A percentile compares a stretch with the other conserved stretches of the same genome.
Conservation (phyloP, 2,888 invertebrate genomes). For the Iphiclides podalirius region DNA sequence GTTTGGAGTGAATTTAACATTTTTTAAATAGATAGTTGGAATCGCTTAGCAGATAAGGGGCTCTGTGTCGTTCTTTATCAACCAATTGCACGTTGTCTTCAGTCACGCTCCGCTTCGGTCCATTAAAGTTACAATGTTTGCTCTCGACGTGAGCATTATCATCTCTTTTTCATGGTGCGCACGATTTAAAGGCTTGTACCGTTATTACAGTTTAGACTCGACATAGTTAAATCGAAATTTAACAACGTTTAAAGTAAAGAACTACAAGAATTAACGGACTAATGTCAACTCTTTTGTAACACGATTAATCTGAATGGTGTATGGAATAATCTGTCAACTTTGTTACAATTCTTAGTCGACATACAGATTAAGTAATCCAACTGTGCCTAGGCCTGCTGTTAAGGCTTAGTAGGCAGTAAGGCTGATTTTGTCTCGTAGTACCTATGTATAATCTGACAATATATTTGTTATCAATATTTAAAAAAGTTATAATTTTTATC, state of each 20-base stretch:
- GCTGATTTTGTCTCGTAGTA: too few relatives aligned
- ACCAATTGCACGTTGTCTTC: conserved; percentile 51
- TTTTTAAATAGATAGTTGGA: background rate
- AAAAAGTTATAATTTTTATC: too few relatives aligned
- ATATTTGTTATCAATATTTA: too few relatives aligned
- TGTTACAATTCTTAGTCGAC: too few relatives aligned
- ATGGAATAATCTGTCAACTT: too few relatives aligned
- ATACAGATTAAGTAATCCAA: too few relatives aligned
- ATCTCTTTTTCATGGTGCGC: conserved; percentile 24
- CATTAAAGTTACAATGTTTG: conserved; percentile 48
- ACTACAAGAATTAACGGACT: too few relatives aligned
- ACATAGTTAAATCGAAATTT: background rate
- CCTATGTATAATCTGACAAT: too few relatives aligned
- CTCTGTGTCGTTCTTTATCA: conserved; percentile 39
- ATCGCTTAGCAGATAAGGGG: background rate
- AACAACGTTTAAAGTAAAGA: too few relatives aligned
- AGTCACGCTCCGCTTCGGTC: conserved; percentile 52
- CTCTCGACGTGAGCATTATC: conserved; percentile 36
- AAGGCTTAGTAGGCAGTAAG: too few relatives aligned
- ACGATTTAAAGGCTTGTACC: conserved; percentile 15
- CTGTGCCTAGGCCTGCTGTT: too few relatives aligned
- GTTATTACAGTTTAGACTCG: conserved; percentile 3
- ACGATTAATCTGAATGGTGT: background rate
- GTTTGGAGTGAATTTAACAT: background rate
- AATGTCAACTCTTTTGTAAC: background rate